Percentiles rank a stretch among this genome's conserved stretches.
Conservation (phyloP, 1,140 invertebrate genomes). For the Whitmania pigra region DNA sequence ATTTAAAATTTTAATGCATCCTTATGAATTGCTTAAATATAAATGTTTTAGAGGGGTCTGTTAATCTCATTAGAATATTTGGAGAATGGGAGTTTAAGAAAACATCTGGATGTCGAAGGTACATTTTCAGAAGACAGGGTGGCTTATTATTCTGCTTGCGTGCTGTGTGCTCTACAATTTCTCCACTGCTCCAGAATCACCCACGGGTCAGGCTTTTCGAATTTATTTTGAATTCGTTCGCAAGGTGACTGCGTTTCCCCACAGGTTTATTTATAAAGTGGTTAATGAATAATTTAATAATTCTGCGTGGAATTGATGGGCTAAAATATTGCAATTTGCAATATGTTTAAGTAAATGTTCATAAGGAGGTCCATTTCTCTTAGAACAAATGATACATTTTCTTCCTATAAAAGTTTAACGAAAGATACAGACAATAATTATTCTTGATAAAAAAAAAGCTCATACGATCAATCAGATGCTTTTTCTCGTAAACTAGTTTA, state of each 20-base stretch:
- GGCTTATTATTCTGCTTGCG: conserved; percentile 4
- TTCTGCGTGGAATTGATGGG: not conserved
- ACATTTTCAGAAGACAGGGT: not conserved
- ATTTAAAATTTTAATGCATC: too few relatives aligned
- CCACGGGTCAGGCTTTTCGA: not conserved
- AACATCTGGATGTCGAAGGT: not conserved
- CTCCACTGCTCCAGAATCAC: not conserved
- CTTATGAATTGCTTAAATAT: too few relatives aligned
- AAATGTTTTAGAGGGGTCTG: not conserved
- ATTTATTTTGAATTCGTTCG: not conserved
- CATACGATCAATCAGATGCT: too few relatives aligned
- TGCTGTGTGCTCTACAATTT: not conserved
- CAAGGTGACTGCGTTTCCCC: not conserved
- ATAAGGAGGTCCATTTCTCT: not conserved
- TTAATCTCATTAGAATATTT: not conserved
- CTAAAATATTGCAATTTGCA: not conserved
- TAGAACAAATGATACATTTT: not conserved
- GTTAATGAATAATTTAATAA: conserved; percentile 1
- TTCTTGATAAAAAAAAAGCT: too few relatives aligned
- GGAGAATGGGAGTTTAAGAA: not conserved
- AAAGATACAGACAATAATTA: too few relatives aligned
- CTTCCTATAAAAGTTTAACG: too few relatives aligned
- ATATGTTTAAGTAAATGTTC: not conserved
- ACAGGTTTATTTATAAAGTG: not conserved
- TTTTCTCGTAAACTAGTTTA: too few relatives aligned